Evolutionary conservation across 2,797 vertebrate genomes (phyloP), one percentile per base, ranked within the genome.

Genomic region (Bradypodion ventrale): DNA sequence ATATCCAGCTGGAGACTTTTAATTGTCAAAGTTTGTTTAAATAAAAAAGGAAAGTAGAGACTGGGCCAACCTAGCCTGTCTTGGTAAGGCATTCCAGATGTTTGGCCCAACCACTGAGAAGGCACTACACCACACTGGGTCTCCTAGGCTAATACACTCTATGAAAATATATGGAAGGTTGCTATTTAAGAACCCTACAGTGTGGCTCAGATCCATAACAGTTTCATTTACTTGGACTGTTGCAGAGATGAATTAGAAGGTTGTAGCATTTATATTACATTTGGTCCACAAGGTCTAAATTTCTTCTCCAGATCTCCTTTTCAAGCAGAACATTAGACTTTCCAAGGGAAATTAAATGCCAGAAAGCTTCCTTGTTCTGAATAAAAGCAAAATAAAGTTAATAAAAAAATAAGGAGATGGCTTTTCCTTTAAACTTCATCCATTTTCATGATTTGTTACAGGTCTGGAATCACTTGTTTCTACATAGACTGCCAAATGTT

Each of bases 371-470:
- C 87, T 89, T 44, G 76, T 87, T 88, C 85, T 90, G 85, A 89
- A 89, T 88, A 88, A 87, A 91, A 56, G 87, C 74, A 35, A 75
- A 69, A 87, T 83, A 89, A 87, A 79, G 82, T 90, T 88, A 92
- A 62, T 37, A 23, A 32, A 89, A 89, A 88, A 82, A n/a, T n/a
- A n/a, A 89, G 42, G 80, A 73, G 81, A 91, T 68, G 68, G 84
- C 77, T 89, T 88, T 52, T 90, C 89, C 87, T 91, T 93, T 90
- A 86, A 84, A 92, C 88, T 88, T 90, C 82, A 91, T 83, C 81
- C 85, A 89, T 92, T 93, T 92, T 92, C 84, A 89, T 91, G 85
- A 89, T 91, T 91, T 90, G 87, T 91, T 94, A 89, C 83, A 89
- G 90, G 90, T 87, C 90, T 93, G 90, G 90, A 88, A 91, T 87